Evolutionary conservation across 2,888 invertebrate species (phyloP).

Genomic region (Atethmia centrago): DNA sequence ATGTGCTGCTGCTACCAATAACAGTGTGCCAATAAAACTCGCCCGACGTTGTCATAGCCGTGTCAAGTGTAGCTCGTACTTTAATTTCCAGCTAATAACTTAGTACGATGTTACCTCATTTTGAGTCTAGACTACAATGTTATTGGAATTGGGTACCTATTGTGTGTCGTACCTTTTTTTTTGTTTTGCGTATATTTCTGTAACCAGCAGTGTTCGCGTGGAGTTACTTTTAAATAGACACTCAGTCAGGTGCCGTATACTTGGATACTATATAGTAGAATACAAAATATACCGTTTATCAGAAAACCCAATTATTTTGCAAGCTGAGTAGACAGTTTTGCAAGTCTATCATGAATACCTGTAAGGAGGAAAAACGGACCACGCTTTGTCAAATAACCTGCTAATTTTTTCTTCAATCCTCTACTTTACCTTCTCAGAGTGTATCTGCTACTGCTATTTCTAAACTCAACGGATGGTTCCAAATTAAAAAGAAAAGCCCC

Average conservation of each 20-base stretch:
- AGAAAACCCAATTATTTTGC: background rate
- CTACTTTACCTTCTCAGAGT: background rate
- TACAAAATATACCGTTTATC: background rate
- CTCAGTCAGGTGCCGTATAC: background rate
- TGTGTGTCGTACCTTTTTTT: background rate
- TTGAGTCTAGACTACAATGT: constrained; percentile 30
- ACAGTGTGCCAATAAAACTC: constrained; percentile 54
- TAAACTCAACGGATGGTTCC: background rate
- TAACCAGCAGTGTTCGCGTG: background rate
- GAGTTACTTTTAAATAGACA: background rate
- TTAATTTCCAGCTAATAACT: constrained; percentile 28
- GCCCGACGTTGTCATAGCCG: constrained; percentile 14
- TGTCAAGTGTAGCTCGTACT: constrained; percentile 16
- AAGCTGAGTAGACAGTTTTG: background rate
- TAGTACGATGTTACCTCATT: constrained; percentile 7
- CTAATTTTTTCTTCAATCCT: background rate
- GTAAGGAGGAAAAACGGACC: background rate
- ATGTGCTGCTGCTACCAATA: constrained; percentile 55
- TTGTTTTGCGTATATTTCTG: background rate
- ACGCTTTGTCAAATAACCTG: background rate
- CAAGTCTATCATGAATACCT: background rate
- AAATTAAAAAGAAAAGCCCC: constrained; percentile 51
- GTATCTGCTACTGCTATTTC: background rate
- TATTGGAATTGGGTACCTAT: constrained; percentile 9
- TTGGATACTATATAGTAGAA: background rate